These are phyloP conservation scores for Microctenopoma steveboyesi DNA, from an alignment of 2,797 vertebrate genomes.

Conservation along the genomic window DNA sequence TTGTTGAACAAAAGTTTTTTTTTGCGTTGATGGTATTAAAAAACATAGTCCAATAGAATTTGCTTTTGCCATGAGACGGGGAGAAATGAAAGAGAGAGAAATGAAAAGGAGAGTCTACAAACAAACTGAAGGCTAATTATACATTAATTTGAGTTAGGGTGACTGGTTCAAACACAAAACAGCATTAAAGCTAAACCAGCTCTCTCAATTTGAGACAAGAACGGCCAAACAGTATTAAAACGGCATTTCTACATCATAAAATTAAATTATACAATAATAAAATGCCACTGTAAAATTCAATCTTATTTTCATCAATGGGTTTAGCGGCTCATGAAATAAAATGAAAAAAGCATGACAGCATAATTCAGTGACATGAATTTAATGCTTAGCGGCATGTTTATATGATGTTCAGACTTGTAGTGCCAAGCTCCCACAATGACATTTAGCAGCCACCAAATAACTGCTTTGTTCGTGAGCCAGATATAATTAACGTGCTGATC, in stretches of 20 bases:
- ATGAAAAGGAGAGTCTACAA: constrained; percentile 78
- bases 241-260: constrained; percentile 22
- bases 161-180: constrained; percentile 67
- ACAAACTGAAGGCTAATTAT: constrained; percentile 74
- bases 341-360: constrained; percentile 44
- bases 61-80: constrained; percentile 69
- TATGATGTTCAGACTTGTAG: constrained; percentile 57
- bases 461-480: constrained; percentile 74
- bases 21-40: constrained; percentile 83
- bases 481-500: constrained; percentile 74
- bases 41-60: constrained; percentile 70
- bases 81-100: constrained; percentile 69
- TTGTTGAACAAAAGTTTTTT: constrained; percentile 85
- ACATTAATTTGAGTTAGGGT: constrained; percentile 59
- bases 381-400: constrained; percentile 58
- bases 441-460: constrained; percentile 70
- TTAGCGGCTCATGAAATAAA: constrained; percentile 49
- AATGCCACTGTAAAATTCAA: constrained; percentile 52
- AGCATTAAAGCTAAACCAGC: constrained; percentile 48
- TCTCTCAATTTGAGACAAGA: constrained; percentile 58
- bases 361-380: constrained; percentile 56
- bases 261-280: constrained; percentile 20
- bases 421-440: constrained; percentile 67
- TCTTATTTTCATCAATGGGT: constrained; percentile 54
- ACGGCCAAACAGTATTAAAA: constrained; percentile 33